Percentiles rank a stretch among this genome's conserved stretches.
Evolutionary conservation across 2,113 vertebrate species (phyloP).

Genomic region (Clinocottus analis): DNA sequence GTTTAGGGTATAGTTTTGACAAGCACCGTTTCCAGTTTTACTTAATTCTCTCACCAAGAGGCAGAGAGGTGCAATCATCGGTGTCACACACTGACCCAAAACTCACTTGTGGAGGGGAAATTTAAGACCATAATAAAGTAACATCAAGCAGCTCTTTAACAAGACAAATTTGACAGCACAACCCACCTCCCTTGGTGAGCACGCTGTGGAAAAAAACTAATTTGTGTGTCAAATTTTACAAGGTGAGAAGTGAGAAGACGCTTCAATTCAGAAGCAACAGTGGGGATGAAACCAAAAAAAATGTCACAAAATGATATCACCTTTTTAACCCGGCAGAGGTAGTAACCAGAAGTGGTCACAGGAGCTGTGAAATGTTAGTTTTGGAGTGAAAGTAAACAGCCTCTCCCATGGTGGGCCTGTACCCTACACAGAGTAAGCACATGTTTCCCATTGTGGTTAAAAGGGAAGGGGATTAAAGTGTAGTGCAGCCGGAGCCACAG

Average conservation of each 20-base stretch:
- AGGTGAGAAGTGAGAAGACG: constrained; percentile 33
- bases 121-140: constrained; percentile 39
- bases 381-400: constrained; percentile 77
- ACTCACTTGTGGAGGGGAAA: constrained; percentile 38
- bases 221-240: constrained; percentile 40
- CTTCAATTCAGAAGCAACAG: constrained; percentile 1
- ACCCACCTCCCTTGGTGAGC: not conserved
- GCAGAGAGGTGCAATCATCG: constrained; percentile 40
- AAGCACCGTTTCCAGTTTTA: constrained; percentile 36
- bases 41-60: constrained; percentile 30
- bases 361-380: constrained; percentile 76
- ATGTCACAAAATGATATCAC: constrained; percentile 24
- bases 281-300: constrained; percentile 36
- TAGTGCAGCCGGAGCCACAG: constrained; percentile 69
- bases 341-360: constrained; percentile 61
- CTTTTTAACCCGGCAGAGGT: constrained; percentile 30
- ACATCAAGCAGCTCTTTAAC: constrained; percentile 30
- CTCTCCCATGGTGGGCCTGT: constrained; percentile 79
- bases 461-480: constrained; percentile 80
- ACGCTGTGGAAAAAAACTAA: constrained; percentile 21
- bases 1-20: constrained; percentile 47
- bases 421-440: constrained; percentile 76
- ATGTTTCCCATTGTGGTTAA: constrained; percentile 84
- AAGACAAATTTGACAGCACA: constrained; percentile 38
- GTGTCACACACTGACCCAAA: constrained; percentile 37